Evolutionary conservation across 2,113 vertebrate species (phyloP).

Genomic region (Paralichthys olivaceus): DNA sequence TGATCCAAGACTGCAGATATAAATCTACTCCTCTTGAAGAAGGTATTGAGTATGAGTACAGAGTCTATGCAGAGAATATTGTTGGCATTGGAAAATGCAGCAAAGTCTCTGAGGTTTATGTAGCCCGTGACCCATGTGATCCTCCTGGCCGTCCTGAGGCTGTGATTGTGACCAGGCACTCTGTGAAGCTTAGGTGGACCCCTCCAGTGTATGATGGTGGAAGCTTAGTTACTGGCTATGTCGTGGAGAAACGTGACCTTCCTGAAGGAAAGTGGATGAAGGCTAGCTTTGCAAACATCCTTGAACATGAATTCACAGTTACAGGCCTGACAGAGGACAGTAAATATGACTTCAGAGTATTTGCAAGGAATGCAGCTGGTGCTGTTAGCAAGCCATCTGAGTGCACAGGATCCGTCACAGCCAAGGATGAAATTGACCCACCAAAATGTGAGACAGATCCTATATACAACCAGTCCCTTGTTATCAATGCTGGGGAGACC

Average conservation of each 20-base stretch:
- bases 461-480: constrained; percentile 91
- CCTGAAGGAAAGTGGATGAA: constrained; percentile 99
- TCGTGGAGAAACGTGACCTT: constrained; percentile 95
- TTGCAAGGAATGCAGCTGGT: constrained; percentile 96
- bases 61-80: constrained; percentile 97
- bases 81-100: constrained; percentile 94
- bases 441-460: constrained; percentile 94
- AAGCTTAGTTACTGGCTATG: constrained; percentile 93
- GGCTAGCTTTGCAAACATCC: constrained; percentile 94
- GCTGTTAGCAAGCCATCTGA: constrained; percentile 94
- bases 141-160: constrained; percentile 93
- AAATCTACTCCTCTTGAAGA: constrained; percentile 95
- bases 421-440: constrained; percentile 95
- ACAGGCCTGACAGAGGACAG: constrained; percentile 93
- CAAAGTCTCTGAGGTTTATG: constrained; percentile 94
- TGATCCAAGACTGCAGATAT: constrained; percentile 93
- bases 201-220: constrained; percentile 95
- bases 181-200: constrained; percentile 92
- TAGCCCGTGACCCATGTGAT: constrained; percentile 95
- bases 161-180: constrained; percentile 92
- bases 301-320: constrained; percentile 93
- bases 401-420: constrained; percentile 94
- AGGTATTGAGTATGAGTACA: constrained; percentile 97
- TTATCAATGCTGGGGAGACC: constrained; percentile 94
- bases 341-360: constrained; percentile 97